Base-by-base conservation (phyloP, 2,888 invertebrate genomes). In the Hanleya hanleyi region DNA sequence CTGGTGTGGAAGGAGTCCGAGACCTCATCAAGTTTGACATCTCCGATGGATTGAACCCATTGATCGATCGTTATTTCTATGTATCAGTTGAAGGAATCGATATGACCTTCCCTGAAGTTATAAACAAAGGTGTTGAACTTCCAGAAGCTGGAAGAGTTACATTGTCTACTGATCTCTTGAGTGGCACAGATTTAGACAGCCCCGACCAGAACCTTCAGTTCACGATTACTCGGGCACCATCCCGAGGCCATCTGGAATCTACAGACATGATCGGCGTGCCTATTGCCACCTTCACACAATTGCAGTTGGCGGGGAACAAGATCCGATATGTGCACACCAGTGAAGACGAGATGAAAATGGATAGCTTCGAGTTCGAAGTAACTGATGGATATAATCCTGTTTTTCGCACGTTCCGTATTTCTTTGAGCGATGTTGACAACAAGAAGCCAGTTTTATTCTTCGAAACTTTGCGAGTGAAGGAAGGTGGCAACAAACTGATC, bases 321-420 rank as follows among this genome's bases (percentile, higher is more conserved):
- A 87, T 91, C 22, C 80, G 84, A n/a, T 91, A 91, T 77, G 85
- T 88, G 2, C 90, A 90, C 79, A 83, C 83, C 64, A 81, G 85
- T 15, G 81, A 84, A 15, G 87, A 87, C 78, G 90, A 90, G 78
- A 83, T 86, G 51, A 88, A 88, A 73, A 86, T 88, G 82, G 91
- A 91, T 77, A 86, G 86, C 67, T 90, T 91, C 79, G 89, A 89
- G 75, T 90, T 91, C 78, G 90, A 89, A 78, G 90, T 90, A 7
- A 88, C 88, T 1, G 90, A 90, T 77, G 90, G 90, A 3, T 86
- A 81, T 73, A 90, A 90, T 75, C 85, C 83, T 1, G 84, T 88
- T 4, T 79, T 79, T 26, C 80, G 89, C 22, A 89, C 89, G 6
- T 90, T 90, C 74, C 76, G 89, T 41, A 89, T 91, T 47, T 85